phyloP scores from a whole-genome alignment of 1,140 invertebrate species.

The Drosophila sturtevanti region DNA sequence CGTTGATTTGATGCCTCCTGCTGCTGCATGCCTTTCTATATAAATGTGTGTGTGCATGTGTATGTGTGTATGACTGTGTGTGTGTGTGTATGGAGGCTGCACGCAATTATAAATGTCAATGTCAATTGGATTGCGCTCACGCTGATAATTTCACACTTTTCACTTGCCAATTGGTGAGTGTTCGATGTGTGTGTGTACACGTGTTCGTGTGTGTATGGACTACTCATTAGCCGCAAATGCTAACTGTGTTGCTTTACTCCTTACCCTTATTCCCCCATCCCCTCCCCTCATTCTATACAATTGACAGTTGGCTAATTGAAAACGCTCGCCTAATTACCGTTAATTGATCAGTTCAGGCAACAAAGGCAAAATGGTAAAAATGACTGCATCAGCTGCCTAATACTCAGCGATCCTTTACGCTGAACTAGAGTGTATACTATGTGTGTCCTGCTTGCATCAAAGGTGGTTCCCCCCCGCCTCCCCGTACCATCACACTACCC shows the following conservation, averaged over 20 bases:
- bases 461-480: too few species aligned
- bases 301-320: constrained; percentile 59
- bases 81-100: constrained; percentile 21
- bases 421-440: not conserved
- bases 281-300: not conserved
- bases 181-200: constrained; percentile 4
- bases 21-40: constrained; percentile 19
- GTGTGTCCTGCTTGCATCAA: constrained; percentile 29
- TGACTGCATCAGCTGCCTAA: constrained; percentile 49
- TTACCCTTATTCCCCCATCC: not conserved
- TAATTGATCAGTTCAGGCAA: constrained; percentile 65
- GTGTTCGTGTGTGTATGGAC: constrained; percentile 15
- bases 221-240: constrained; percentile 51
- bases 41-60: not conserved
- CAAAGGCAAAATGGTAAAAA: not conserved
- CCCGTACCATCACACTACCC: too few species aligned
- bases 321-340: constrained; percentile 55
- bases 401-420: constrained; percentile 10
- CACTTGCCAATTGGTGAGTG: constrained; percentile 12
- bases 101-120: constrained; percentile 56
- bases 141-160: constrained; percentile 57
- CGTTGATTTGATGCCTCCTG: constrained; percentile 27
- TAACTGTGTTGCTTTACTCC: constrained; percentile 11
- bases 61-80: constrained; percentile 12
- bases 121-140: constrained; percentile 26